Base-by-base conservation (phyloP, 2,888 invertebrate genomes). In the Drosophila algonquin region DNA sequence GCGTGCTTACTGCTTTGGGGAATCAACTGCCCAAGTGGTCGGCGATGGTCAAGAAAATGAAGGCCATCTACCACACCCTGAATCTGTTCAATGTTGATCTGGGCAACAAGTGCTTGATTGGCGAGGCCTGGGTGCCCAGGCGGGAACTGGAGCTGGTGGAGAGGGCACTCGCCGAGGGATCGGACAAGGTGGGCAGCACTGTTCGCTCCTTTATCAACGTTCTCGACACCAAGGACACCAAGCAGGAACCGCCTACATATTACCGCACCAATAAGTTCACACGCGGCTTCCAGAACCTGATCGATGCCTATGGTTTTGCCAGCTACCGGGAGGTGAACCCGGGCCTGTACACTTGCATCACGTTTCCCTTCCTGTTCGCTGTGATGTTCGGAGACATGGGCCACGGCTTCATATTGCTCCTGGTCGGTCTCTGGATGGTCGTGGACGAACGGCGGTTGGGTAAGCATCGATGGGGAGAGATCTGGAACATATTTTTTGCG, bases 401-500 rank as follows among this genome's bases (percentile, higher is more conserved):
- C 18, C 18, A 18, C 18, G 18, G 18, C 18, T 18, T 18, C 18
- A 18, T 18, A 18, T 18, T 18, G 98, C 94, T 95, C 10, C 77
- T 95, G 16, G 97, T 97, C 90, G 98, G 95, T 0, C 93, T 94
- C 0, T 97, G 95, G 94, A 95, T 99, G 96, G 95, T 97, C 30
- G 70, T 95, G 32, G 94, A 94, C 73, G 98, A 99, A 91, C 96
- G 95, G 71, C 94, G 95, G 55, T 93, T 98, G 40, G 90, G 93
- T 30, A 94, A 94, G 90, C 95, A 95, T 80, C 93, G 94, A 9
- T 94, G 92, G 87, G 95, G 94, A 90, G 97, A 98, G 96, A 98
- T 99, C 76, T 98, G 98, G 97, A 97, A 95, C 91, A 99, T 98
- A 80, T 98, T 99, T 94, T 98, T 99, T 92, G 97, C 97, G 74